Conservation (phyloP, 2,113 vertebrate species). For the Chamaea fasciata region DNA sequence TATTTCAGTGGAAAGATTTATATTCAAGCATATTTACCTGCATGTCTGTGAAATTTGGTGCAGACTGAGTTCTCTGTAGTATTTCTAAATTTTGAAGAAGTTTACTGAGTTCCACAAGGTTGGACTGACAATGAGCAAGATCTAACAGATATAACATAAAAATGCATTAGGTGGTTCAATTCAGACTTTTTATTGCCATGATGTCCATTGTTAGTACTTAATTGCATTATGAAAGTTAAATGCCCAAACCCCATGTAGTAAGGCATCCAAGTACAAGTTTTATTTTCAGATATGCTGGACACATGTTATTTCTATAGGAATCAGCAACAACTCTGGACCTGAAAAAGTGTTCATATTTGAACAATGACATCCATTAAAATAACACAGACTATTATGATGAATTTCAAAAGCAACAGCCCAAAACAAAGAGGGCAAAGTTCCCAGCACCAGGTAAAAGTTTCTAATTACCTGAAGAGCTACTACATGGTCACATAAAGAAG, state of each 20-base stretch:
- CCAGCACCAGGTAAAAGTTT: not conserved
- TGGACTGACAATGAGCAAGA: slow-evolving; percentile 93
- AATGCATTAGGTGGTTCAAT: not conserved
- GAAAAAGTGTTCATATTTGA: not conserved
- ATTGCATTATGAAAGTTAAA: not conserved
- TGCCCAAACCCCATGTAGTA: not conserved
- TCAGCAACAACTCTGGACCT: not conserved
- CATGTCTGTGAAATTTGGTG: slow-evolving; percentile 95
- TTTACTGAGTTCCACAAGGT: slow-evolving; percentile 92
- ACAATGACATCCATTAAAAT: not conserved
- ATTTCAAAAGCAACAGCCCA: not conserved
- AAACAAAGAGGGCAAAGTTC: not conserved
- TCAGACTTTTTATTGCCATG: not conserved
- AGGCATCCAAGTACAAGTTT: not conserved
- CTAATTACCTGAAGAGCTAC: not conserved
- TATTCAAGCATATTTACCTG: slow-evolving; percentile 71
- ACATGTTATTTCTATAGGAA: not conserved
- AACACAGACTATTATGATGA: not conserved
- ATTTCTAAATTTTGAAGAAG: slow-evolving; percentile 97
- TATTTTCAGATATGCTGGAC: not conserved
- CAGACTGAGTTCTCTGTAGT: slow-evolving; percentile 96
- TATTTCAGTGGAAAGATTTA: not conserved
- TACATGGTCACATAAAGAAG: not conserved
- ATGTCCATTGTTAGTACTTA: not conserved
- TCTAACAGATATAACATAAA: slow-evolving; percentile 73